Percentiles rank a stretch among this genome's conserved stretches.
Conservation (phyloP, 2,888 invertebrate species). For the Oligia strigilis region DNA sequence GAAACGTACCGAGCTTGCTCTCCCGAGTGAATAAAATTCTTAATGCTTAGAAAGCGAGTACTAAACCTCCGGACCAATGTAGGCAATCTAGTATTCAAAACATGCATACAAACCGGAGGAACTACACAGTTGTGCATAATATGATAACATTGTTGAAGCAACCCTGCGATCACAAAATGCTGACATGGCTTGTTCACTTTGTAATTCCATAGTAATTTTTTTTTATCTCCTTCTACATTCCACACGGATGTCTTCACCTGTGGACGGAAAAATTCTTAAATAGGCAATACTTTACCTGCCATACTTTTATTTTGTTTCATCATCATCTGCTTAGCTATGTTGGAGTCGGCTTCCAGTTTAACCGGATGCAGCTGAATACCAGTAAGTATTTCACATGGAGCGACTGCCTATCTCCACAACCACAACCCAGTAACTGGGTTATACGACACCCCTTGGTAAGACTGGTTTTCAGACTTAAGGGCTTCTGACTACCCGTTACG, state of each 20-base stretch:
- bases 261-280: not conserved
- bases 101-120: conserved; percentile 51
- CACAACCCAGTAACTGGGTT: too few species aligned
- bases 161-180: conserved; percentile 54
- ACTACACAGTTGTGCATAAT: conserved; percentile 52
- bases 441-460: too few species aligned
- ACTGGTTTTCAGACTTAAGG: too few species aligned
- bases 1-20: not conserved
- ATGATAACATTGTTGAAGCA: conserved; percentile 34
- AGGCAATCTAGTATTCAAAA: conserved; percentile 16
- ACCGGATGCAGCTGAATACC: too few species aligned
- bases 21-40: not conserved
- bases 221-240: conserved; percentile 49
- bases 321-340: too few species aligned
- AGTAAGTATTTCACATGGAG: too few species aligned
- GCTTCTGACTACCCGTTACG: too few species aligned
- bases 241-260: conserved; percentile 51
- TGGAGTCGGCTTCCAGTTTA: too few species aligned
- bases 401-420: too few species aligned
- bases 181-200: conserved; percentile 67
- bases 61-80: not conserved
- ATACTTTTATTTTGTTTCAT: not conserved
- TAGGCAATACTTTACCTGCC: not conserved
- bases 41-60: not conserved
- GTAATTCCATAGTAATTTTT: conserved; percentile 60